These are phyloP conservation scores for Lota lota DNA, from an alignment of 2,113 vertebrate genomes.

Conservation along the genomic window DNA sequence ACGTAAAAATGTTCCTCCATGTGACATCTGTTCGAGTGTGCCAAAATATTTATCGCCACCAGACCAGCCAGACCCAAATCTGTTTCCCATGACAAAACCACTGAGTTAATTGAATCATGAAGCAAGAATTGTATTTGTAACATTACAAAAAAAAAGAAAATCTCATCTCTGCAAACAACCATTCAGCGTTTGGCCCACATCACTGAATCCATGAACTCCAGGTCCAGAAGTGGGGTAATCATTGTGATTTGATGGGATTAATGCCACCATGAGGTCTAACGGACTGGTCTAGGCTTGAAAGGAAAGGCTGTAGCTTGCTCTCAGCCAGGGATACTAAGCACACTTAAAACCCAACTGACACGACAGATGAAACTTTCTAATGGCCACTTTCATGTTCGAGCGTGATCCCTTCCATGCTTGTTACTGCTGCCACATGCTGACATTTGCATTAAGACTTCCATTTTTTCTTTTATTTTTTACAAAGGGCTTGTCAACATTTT, in stretches of 20 bases:
- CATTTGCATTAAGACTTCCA: not conserved
- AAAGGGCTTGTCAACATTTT: constrained; percentile 6
- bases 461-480: not conserved
- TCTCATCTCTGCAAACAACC: not conserved
- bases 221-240: constrained; percentile 36
- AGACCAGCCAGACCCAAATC: too few species aligned
- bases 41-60: too few species aligned
- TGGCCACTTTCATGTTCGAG: constrained; percentile 24
- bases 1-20: too few species aligned
- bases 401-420: not conserved
- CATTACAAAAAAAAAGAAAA: too few species aligned
- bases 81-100: too few species aligned
- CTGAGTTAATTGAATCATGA: too few species aligned
- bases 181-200: not conserved
- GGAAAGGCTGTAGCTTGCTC: constrained; percentile 18
- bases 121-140: too few species aligned
- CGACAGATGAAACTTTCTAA: constrained; percentile 39
- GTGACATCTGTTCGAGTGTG: too few species aligned
- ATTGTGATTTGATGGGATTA: constrained; percentile 52
- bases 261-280: constrained; percentile 48
- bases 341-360: constrained; percentile 35
- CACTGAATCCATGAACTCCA: not conserved
- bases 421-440: too few species aligned
- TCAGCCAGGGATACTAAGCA: constrained; percentile 18
- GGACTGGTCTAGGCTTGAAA: constrained; percentile 27